Evolutionary conservation across 1,140 invertebrate genomes (phyloP).

Genomic region (Drosophila yakuba): DNA sequence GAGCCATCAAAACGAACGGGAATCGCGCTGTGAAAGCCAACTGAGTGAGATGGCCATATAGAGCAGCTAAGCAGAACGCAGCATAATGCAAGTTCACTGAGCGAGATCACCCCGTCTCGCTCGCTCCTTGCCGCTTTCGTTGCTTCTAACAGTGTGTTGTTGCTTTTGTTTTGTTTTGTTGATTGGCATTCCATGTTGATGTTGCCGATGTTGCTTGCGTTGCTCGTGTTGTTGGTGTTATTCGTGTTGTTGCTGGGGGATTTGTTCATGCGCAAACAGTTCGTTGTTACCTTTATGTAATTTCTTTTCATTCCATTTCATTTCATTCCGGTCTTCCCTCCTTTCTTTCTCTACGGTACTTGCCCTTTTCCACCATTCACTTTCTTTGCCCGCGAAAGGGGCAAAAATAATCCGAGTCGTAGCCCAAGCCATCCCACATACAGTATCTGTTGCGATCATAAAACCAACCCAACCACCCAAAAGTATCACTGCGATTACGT

Average conservation of each 20-base stretch:
- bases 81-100: constrained; percentile 54
- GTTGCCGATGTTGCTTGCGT: constrained; percentile 13
- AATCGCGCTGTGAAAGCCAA: constrained; percentile 75
- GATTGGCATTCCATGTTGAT: constrained; percentile 48
- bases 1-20: constrained; percentile 59
- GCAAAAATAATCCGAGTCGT: constrained; percentile 11
- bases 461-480: constrained; percentile 7
- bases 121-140: constrained; percentile 28
- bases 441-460: constrained; percentile 2
- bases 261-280: constrained; percentile 61
- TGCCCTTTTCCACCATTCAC: constrained; percentile 61
- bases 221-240: constrained; percentile 28
- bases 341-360: constrained; percentile 10
- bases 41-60: constrained; percentile 13
- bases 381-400: constrained; percentile 59
- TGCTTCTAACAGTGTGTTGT: constrained; percentile 46
- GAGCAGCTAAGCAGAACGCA: constrained; percentile 52
- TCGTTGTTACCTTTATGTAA: constrained; percentile 82
- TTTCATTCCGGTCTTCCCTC: constrained; percentile 20
- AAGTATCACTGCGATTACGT: constrained; percentile 53
- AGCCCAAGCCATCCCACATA: neutral
- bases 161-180: constrained; percentile 41
- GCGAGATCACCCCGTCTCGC: constrained; percentile 30
- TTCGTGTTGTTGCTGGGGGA: constrained; percentile 23
- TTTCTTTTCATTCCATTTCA: constrained; percentile 74